Evolutionary conservation across 2,113 vertebrate species (phyloP).

Genomic region (Hiodon tergisus): DNA sequence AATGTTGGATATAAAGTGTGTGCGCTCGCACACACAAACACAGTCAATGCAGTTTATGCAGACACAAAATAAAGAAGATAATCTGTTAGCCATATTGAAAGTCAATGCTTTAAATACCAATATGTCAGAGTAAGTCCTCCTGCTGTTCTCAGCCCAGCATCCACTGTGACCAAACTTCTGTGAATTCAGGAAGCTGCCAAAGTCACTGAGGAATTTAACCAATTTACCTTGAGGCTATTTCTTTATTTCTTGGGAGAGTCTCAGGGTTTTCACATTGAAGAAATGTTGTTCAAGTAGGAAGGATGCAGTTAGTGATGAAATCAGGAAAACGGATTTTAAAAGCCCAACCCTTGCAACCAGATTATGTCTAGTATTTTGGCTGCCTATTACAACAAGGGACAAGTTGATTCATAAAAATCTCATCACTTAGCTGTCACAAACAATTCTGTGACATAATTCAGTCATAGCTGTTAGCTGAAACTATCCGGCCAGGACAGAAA

Average conservation of each 20-base stretch:
- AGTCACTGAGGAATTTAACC: not conserved
- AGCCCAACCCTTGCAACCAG: conserved; percentile 53
- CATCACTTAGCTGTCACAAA: conserved; percentile 78
- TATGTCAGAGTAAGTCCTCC: not conserved
- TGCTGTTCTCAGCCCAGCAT: not conserved
- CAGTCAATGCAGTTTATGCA: not conserved
- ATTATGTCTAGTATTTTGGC: conserved; percentile 73
- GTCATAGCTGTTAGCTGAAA: conserved; percentile 80
- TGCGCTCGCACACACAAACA: not conserved
- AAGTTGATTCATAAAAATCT: conserved; percentile 81
- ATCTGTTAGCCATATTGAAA: not conserved
- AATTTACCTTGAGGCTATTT: not conserved
- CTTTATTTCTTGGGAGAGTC: conserved; percentile 1
- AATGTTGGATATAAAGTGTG: not conserved
- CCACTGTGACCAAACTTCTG: not conserved
- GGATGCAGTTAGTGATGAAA: conserved; percentile 8
- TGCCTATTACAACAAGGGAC: conserved; percentile 76
- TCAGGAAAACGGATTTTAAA: not conserved
- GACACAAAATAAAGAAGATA: not conserved
- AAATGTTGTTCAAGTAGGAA: conserved; percentile 9
- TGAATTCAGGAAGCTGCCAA: not conserved
- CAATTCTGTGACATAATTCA: conserved; percentile 79
- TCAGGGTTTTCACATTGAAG: conserved; percentile 8
- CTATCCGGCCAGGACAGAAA: not conserved
- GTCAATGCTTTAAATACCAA: not conserved